A percentile compares a stretch with the other conserved stretches of the same genome.
These are phyloP conservation scores for Limnephilus rhombicus DNA, from an alignment of 2,888 invertebrate genomes.

Conservation along the genomic window DNA sequence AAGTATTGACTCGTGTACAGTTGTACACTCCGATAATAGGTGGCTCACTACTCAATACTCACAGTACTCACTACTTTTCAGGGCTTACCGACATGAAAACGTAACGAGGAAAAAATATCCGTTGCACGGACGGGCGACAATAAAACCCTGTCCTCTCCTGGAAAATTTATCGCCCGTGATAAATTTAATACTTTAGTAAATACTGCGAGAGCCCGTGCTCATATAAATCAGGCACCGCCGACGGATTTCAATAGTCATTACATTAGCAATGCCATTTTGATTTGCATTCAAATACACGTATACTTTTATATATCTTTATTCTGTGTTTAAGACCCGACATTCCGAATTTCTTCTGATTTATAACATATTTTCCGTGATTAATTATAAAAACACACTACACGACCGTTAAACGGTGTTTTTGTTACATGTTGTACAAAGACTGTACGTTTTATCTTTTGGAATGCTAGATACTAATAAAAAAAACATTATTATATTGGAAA, in stretches of 20 bases:
- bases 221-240: constrained; percentile 58
- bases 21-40: neutral
- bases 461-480: no score
- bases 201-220: constrained; percentile 55
- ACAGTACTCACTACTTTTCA: constrained; percentile 41
- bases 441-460: no score
- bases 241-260: constrained; percentile 46
- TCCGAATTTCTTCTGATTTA: no score
- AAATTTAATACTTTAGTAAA: constrained; percentile 66
- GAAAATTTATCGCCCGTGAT: constrained; percentile 63
- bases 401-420: no score
- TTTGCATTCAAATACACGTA: neutral
- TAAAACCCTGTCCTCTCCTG: constrained; percentile 50
- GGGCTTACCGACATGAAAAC: constrained; percentile 48
- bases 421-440: no score
- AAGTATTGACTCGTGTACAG: neutral
- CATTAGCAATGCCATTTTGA: constrained; percentile 28
- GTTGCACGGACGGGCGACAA: constrained; percentile 37
- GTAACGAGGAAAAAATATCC: constrained; percentile 51
- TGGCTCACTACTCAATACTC: neutral
- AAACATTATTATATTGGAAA: no score
- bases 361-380: no score
- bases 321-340: neutral
- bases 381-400: no score
- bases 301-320: neutral